Evolutionary conservation across 2,888 invertebrate genomes (phyloP).

Genomic region (Autographa pulchrina): DNA sequence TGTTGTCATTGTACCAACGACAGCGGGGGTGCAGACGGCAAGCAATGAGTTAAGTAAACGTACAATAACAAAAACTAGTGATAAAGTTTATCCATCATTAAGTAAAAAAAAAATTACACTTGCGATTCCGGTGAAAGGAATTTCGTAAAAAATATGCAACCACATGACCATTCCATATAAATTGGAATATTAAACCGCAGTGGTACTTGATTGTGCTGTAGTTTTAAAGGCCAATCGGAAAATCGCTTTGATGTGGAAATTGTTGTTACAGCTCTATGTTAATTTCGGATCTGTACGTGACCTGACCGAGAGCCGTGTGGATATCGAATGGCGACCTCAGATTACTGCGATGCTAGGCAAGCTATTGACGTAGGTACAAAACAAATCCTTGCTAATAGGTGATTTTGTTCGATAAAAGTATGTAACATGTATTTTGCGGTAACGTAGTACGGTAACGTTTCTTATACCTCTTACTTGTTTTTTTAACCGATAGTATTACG

Average conservation of each 20-base stretch:
- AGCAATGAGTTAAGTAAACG: not conserved
- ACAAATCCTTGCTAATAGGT: not conserved
- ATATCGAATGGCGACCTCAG: conserved; percentile 6
- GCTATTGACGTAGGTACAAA: not conserved
- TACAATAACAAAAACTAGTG: not conserved
- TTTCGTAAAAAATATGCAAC: not conserved
- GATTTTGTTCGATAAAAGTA: not conserved
- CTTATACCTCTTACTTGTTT: not conserved
- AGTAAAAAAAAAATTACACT: not conserved
- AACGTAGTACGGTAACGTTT: not conserved
- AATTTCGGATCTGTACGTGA: conserved; percentile 5
- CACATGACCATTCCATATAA: not conserved
- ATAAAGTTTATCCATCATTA: not conserved
- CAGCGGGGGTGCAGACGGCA: not conserved
- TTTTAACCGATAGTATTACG: too few relatives aligned
- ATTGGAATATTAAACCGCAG: not conserved
- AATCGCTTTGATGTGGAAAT: conserved; percentile 1
- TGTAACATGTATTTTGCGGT: not conserved
- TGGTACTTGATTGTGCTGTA: not conserved
- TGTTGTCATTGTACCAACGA: not conserved
- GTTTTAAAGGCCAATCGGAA: conserved; percentile 2
- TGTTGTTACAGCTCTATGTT: conserved; percentile 6
- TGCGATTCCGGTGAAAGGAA: not conserved
- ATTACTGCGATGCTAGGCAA: not conserved
- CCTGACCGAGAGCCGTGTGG: not conserved